A percentile compares a stretch with the other conserved stretches of the same genome.
These are phyloP conservation scores for Pseudachorutes palmiensis DNA, from an alignment of 1,140 invertebrate species.

Conservation along the genomic window DNA sequence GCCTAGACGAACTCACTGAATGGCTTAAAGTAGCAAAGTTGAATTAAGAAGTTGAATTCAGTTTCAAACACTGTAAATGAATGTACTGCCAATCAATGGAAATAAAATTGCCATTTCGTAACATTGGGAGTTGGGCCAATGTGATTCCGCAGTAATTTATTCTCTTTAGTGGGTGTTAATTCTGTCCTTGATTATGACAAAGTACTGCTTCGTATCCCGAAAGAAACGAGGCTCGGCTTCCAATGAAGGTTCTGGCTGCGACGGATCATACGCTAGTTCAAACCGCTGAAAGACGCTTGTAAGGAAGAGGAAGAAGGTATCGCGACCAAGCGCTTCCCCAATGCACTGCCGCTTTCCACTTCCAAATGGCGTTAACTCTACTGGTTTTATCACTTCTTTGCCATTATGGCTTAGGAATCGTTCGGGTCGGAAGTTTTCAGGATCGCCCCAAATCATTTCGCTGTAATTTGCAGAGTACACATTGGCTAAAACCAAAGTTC, in stretches of 20 bases:
- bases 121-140: too few relatives aligned
- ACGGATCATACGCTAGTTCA: constrained; percentile 5
- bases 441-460: constrained; percentile 42
- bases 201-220: background rate
- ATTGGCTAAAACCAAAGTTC: constrained; percentile 42
- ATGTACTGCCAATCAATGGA: too few relatives aligned
- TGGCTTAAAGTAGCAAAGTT: too few relatives aligned
- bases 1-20: too few relatives aligned
- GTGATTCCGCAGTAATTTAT: too few relatives aligned
- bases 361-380: constrained; percentile 17
- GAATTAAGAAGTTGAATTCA: too few relatives aligned
- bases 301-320: constrained; percentile 14
- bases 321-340: constrained; percentile 13
- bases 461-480: constrained; percentile 44
- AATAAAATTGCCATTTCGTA: too few relatives aligned
- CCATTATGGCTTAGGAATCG: constrained; percentile 42
- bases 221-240: background rate
- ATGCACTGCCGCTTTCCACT: constrained; percentile 17
- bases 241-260: background rate
- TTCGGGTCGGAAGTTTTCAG: constrained; percentile 45
- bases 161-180: too few relatives aligned
- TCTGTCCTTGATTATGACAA: constrained; percentile 6
- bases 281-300: constrained; percentile 18
- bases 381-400: constrained; percentile 13
- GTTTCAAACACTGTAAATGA: too few relatives aligned